These are phyloP conservation scores for Clarias platycephalus DNA, from an alignment of 2,797 vertebrate species.

Conservation along the genomic window DNA sequence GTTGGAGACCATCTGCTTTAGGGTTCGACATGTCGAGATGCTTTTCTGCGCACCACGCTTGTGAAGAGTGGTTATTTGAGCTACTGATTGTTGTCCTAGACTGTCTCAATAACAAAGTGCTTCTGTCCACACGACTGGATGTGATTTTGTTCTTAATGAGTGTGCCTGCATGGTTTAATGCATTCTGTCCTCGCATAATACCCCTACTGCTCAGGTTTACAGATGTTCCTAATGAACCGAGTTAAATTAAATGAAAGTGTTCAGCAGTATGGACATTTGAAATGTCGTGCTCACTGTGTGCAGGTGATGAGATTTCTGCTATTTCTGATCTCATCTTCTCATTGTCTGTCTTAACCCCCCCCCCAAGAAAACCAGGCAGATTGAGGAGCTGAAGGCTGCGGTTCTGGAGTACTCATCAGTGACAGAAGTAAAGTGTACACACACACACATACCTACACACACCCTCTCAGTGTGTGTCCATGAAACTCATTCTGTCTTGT, in stretches of 20 bases:
- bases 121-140: not conserved
- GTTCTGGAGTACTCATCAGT: conserved; percentile 80
- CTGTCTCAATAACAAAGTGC: not conserved
- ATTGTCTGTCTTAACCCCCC: not conserved
- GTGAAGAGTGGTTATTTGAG: not conserved
- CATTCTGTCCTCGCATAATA: not conserved
- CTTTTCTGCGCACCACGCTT: not conserved
- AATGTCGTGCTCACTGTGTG: not conserved
- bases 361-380: conserved; percentile 78
- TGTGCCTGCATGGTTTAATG: not conserved
- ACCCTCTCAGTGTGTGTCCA: not conserved
- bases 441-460: not conserved
- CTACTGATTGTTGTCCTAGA: not conserved
- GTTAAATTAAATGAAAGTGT: too few relatives aligned
- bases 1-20: not conserved
- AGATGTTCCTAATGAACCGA: not conserved
- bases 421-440: conserved; percentile 76
- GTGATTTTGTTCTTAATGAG: not conserved
- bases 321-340: not conserved
- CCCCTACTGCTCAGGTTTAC: not conserved
- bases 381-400: conserved; percentile 79
- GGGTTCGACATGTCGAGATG: not conserved
- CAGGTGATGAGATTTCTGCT: not conserved
- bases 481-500: not conserved
- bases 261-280: not conserved